Base-by-base conservation (phyloP, 2,797 vertebrate species). In the Enteromius radiatus region DNA sequence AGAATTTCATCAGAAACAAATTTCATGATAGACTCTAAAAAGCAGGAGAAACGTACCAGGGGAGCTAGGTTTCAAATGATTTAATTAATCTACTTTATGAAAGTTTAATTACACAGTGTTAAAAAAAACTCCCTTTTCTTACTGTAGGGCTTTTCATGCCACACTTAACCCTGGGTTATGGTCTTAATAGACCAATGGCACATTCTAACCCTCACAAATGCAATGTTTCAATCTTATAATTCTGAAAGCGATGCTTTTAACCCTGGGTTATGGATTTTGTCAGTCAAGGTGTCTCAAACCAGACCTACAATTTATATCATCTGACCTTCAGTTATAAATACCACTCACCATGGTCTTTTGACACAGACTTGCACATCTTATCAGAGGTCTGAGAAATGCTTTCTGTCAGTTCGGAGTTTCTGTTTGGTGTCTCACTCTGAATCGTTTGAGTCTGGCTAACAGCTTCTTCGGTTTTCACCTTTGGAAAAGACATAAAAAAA, bases 391-490 rank as follows among this genome's bases (percentile, higher is more conserved):
- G 86, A 26, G 69, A 74, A 73, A 64, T n/a, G n/a, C 82, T 85
- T 69, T 36, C 64, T 56, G 49, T 74, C 70, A 84, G 87, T 28
- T 92, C 84, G 0, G 71, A 85, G 4, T 47, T 52, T 73, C 81
- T 77, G 5, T 19, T 4, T 15, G 85, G 85, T 3, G 8, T 52
- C 5, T 73, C 76, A 3, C 4, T 63, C 77, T 84, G 61, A 84
- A 90, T 69, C 80, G 86, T 89, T 82, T 85, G 91, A 45, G 89
- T 88, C n/a, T 76, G 87, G 76, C 83, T 36, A 73, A 83, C 85
- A 47, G 76, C 23, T 8, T 79, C 86, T 28, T 89, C 89, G 11
- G 78, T 43, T 79, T 79, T 84, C 84, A 92, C 93, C 94, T 96
- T 87, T n/a, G 56, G 52, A 80, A 84, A 31, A 85, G 19, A 54